Base-by-base conservation (phyloP, 2,113 vertebrate genomes). In the Notechis scutatus region DNA sequence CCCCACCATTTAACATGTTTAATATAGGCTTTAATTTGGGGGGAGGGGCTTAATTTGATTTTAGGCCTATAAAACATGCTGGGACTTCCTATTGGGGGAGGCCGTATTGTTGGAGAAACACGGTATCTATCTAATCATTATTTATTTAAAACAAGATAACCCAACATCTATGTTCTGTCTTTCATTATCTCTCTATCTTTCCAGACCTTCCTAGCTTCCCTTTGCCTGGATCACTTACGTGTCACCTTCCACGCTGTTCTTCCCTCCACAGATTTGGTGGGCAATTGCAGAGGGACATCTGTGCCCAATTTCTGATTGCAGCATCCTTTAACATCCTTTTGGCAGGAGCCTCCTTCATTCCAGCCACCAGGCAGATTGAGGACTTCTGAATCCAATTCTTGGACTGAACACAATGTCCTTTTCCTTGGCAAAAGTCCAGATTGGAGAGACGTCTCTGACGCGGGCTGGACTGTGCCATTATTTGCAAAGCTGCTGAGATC, bases 401-500 rank as follows among this genome's bases (percentile, higher is more conserved):
- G 50, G 21, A 26, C 24, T 55, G 69, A 39, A 85, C 50, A 20
- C 24, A 39, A 56, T 20, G 92, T 87, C 93, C 90, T 90, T 85
- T 87, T 74, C 54, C 61, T 88, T 18, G 7, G 91, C 92, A 93
- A 91, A 85, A 1, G 5, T n/a, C 56, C 54, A n/a, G 89, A 47
- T 92, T 92, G 88, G 92, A 93, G 95, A 87, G 95, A 91, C 81
- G 69, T 55, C 29, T 52, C 93, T 96, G 95, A 23, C n/a, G 94
- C 93, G 93, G 90, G 11, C n/a, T 4, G 15, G 52, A 8, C 64
- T 93, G 88, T 45, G 1, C 24, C 52, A 88, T 94, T 90, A 93
- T 97, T 96, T 96, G 91, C 97, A 96, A 96, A 97, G 95, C 96
- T 97, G 95, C 91, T 95, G 94, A 89, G 85, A 96, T 97, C 94